Evolutionary conservation across 1,140 invertebrate genomes (phyloP), one percentile per base, ranked within the genome.

Genomic region (Listronotus bonariensis): DNA sequence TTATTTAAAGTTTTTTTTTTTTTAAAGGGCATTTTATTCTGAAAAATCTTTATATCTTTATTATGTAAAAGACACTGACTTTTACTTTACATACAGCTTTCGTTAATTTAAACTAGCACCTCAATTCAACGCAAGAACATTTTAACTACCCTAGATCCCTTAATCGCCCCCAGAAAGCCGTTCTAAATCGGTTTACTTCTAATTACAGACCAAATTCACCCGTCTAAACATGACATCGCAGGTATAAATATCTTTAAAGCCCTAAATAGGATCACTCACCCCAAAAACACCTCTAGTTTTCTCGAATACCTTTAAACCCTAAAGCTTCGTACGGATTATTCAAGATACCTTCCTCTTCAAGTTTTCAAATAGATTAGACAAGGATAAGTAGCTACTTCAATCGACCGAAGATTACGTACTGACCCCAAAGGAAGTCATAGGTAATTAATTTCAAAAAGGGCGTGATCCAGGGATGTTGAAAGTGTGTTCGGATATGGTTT

Each of bases 181-280:
- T 45, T 45, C 14, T 15, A 15, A 45, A 45, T 15, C 14, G 42
- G 42, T 45, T 45, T 45, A 17, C 42, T 45, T 45, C 42, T 17
- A 45, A 45, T 45, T 45, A 45, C 11, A 45, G 42, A 15, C 15
- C 15, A 45, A 45, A 45, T 45, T 8, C 2, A 45, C 7, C 11
- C 42, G 42, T 45, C 42, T 45, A 45, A 45, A 45, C 42, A 45
- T 45, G 42, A n/a, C 42, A 45, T 8, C 17, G 42, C 42, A 45
- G 42, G 14, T 45, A 45, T 45, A 45, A 45, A 45, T 45, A 45
- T 45, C 42, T 45, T 45, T 45, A 14, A 17, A 45, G 17, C 11
- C 42, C 42, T 45, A 45, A 45, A 45, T 12, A 15, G 42, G n/a
- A 45, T 45, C 42, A 15, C 42, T 45, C 42, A 45, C 42, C 42